These are phyloP conservation scores for Drosophila novamexicana DNA, from an alignment of 1,140 invertebrate species.

Conservation along the genomic window DNA sequence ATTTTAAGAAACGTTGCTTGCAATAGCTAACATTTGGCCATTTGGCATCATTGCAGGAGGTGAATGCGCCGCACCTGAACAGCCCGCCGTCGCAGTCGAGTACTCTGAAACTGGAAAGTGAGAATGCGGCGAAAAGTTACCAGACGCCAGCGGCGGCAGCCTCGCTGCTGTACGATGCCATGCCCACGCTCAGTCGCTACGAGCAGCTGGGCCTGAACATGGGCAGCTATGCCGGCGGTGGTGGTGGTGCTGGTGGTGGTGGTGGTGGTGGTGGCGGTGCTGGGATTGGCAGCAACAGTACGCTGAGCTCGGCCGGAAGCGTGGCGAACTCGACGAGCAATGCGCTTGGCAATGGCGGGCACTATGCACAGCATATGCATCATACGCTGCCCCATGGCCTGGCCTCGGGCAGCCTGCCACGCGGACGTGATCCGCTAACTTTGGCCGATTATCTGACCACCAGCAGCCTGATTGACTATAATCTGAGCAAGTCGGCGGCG, in stretches of 20 bases:
- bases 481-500: slow-evolving; percentile 71
- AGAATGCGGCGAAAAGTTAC: slow-evolving; percentile 61
- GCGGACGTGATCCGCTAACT: slow-evolving; percentile 68
- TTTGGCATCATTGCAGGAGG: slow-evolving; percentile 56
- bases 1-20: too few species aligned
- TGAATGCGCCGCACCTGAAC: slow-evolving; percentile 70
- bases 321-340: slow-evolving; percentile 51
- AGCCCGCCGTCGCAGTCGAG: slow-evolving; percentile 81
- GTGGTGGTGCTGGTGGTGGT: slow-evolving; percentile 13
- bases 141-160: slow-evolving; percentile 42
- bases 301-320: slow-evolving; percentile 67
- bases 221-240: slow-evolving; percentile 50
- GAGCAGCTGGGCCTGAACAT: slow-evolving; percentile 75
- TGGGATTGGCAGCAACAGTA: slow-evolving; percentile 61
- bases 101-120: slow-evolving; percentile 75
- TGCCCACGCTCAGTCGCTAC: slow-evolving; percentile 78
- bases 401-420: slow-evolving; percentile 44
- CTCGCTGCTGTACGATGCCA: slow-evolving; percentile 75
- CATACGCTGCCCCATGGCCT: slow-evolving; percentile 66
- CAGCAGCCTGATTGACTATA: slow-evolving; percentile 82
- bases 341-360: slow-evolving; percentile 29
- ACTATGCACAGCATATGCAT: slow-evolving; percentile 64
- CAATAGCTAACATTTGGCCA: slow-evolving; percentile 3
- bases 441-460: slow-evolving; percentile 81
- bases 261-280: neutral